These are phyloP conservation scores for Cheilosia variabilis DNA, from an alignment of 2,888 invertebrate species.

Conservation along the genomic window DNA sequence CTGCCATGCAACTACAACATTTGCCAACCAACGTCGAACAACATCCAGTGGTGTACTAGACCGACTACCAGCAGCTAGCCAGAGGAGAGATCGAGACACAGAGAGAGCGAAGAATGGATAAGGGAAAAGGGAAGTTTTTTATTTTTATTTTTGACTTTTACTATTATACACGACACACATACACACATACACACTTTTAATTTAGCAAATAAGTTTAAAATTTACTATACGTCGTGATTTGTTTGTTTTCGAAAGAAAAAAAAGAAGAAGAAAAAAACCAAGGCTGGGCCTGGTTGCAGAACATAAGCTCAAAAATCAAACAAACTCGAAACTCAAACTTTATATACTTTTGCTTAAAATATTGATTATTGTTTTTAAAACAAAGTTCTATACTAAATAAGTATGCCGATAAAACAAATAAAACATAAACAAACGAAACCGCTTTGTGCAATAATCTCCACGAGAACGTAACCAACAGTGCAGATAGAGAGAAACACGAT, in stretches of 20 bases:
- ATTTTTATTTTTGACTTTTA: constrained; percentile 36
- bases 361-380: constrained; percentile 22
- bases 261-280: not conserved
- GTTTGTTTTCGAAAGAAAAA: constrained; percentile 33
- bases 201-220: constrained; percentile 56
- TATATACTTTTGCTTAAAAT: constrained; percentile 12
- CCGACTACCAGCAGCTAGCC: constrained; percentile 3
- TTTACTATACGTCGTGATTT: constrained; percentile 28
- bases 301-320: constrained; percentile 67
- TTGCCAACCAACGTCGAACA: constrained; percentile 83
- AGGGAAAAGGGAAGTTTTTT: constrained; percentile 53
- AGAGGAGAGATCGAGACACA: constrained; percentile 54
- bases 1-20: constrained; percentile 83
- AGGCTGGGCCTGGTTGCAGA: constrained; percentile 67
- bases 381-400: constrained; percentile 15
- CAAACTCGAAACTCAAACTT: constrained; percentile 44
- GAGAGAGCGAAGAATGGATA: constrained; percentile 62
- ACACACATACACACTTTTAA: constrained; percentile 36
- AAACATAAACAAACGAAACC: constrained; percentile 37
- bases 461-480: constrained; percentile 63
- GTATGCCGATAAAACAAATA: constrained; percentile 26
- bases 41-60: constrained; percentile 83
- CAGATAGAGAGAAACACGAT: constrained; percentile 27
- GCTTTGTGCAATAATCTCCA: constrained; percentile 75
- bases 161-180: not conserved